phyloP scores from a whole-genome alignment of 2,113 vertebrate species.

The Podarcis raffonei region DNA sequence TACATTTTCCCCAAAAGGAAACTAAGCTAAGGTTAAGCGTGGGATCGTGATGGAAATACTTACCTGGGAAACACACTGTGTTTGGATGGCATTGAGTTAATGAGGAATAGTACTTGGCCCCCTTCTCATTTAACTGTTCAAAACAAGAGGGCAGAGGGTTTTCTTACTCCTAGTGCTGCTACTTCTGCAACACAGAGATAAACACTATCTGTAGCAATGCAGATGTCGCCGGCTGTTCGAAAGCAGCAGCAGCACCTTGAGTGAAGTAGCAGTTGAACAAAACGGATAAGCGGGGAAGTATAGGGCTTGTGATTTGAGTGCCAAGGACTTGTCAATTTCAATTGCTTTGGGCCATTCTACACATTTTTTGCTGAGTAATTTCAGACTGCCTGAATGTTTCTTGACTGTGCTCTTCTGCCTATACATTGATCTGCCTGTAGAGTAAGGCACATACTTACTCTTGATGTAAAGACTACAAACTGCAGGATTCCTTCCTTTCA shows the following conservation, averaged over 20 bases:
- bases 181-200: conserved; percentile 5
- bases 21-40: neutral
- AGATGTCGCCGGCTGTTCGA: neutral
- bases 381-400: neutral
- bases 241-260: neutral
- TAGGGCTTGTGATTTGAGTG: neutral
- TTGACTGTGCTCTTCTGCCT: neutral
- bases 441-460: neutral
- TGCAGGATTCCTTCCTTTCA: neutral
- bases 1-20: neutral
- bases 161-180: neutral
- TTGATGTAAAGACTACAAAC: neutral
- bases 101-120: neutral
- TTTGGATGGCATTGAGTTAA: neutral
- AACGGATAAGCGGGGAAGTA: neutral
- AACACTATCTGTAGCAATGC: neutral
- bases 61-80: neutral
- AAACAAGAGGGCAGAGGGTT: neutral
- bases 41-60: neutral
- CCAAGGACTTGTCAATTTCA: neutral
- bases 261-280: neutral
- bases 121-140: neutral
- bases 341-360: neutral
- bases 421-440: neutral
- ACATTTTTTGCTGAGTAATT: neutral